phyloP scores from a whole-genome alignment of 2,797 vertebrate genomes.

The Ambastaia sidthimunki region DNA sequence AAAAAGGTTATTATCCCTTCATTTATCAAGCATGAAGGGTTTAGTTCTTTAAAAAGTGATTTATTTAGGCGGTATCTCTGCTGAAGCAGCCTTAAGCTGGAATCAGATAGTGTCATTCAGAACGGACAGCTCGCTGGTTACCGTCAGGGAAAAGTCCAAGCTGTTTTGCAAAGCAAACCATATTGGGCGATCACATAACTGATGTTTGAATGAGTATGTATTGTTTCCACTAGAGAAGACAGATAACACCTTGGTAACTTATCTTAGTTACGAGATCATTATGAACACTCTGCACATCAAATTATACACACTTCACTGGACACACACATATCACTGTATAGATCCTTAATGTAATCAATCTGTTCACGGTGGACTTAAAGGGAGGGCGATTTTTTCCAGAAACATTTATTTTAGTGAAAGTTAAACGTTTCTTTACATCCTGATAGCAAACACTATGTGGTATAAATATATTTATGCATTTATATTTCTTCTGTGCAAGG shows the following conservation, averaged over 20 bases:
- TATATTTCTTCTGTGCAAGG: too few species aligned
- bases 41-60: slow-evolving; percentile 3
- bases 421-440: too few species aligned
- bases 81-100: slow-evolving; percentile 21
- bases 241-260: slow-evolving; percentile 1
- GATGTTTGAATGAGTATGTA: slow-evolving; percentile 39
- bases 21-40: background rate
- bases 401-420: too few species aligned
- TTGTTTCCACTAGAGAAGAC: slow-evolving; percentile 14
- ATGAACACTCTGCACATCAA: background rate
- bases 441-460: too few species aligned
- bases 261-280: slow-evolving; percentile 15
- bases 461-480: too few species aligned
- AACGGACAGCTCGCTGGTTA: slow-evolving; percentile 62
- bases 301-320: background rate
- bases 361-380: too few species aligned
- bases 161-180: slow-evolving; percentile 77
- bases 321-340: background rate
- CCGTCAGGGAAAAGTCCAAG: slow-evolving; percentile 55
- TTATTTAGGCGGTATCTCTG: slow-evolving; percentile 13
- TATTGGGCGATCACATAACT: slow-evolving; percentile 57
- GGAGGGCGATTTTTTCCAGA: too few species aligned
- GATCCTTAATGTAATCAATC: background rate
- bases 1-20: background rate
- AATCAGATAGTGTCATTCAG: slow-evolving; percentile 46